phyloP scores from a whole-genome alignment of 2,888 invertebrate genomes.

The Nemurella pictetii region DNA sequence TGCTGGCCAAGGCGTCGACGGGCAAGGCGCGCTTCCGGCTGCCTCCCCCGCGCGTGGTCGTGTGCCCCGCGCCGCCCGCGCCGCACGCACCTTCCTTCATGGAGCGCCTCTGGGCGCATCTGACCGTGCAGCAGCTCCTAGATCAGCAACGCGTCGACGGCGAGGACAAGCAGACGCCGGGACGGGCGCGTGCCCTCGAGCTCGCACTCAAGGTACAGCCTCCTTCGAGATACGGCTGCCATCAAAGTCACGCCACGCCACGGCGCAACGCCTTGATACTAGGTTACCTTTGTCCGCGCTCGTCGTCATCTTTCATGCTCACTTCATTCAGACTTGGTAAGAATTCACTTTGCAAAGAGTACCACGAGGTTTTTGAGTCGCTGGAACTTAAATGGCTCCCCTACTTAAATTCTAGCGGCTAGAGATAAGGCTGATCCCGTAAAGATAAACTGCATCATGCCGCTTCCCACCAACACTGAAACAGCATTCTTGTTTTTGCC shows the following conservation, averaged over 20 bases:
- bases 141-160: conserved; percentile 52
- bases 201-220: conserved; percentile 60
- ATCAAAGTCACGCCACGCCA: neutral
- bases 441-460: neutral
- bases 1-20: conserved; percentile 19
- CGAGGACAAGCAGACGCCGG: conserved; percentile 42
- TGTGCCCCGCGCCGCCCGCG: conserved; percentile 8
- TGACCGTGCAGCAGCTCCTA: conserved; percentile 66
- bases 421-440: neutral
- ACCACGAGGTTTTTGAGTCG: too few relatives aligned
- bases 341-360: neutral
- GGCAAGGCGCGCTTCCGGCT: conserved; percentile 21
- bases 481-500: neutral
- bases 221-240: neutral
- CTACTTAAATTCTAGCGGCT: neutral
- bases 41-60: conserved; percentile 3
- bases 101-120: conserved; percentile 68
- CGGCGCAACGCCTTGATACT: too few relatives aligned
- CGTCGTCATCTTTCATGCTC: too few relatives aligned
- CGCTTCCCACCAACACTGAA: neutral
- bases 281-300: too few relatives aligned
- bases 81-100: conserved; percentile 51
- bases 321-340: too few relatives aligned
- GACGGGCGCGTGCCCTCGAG: conserved; percentile 58
- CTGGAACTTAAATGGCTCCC: too few relatives aligned